Evolutionary conservation across 2,113 vertebrate species (phyloP), one percentile per base, ranked within the genome.

Genomic region (Uria aalge): DNA sequence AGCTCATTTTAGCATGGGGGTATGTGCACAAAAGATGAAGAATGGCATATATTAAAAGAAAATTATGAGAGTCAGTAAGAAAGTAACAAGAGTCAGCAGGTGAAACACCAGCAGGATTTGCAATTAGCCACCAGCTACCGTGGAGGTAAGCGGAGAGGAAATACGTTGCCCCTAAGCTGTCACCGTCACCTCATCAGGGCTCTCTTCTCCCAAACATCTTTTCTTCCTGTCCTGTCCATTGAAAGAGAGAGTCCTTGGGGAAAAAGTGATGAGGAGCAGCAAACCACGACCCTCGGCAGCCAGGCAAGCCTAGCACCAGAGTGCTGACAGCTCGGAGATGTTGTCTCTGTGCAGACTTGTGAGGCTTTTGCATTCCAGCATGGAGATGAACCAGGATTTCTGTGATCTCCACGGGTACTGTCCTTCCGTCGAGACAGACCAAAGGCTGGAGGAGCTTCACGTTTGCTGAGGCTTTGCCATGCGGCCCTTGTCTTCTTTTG

Each of bases 81-180:
- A 67, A 80, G 50, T 82, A 79, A 47, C 12, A 26, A n/a, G 62
- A 63, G 20, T 45, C 60, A 80, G 67, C 83, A 88, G 55, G 66
- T 0, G 0, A 73, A 67, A 48, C 30, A 76, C 27, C 34, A 67
- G 30, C 26, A 81, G 38, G 36, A 48, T 59, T 90, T 94, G 82
- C 69, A 56, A 91, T 90, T 34, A 92, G 23, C 43, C 66, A 72
- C 32, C 72, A 91, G 69, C 60, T 64, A 34, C 76, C 1, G 2
- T 29, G 56, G n/a, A 36, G 59, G 75, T 53, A 83, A 90, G 47
- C 4, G 14, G 12, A 41, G 47, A 64, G n/a, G 79, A 79, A 76
- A 45, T 2, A 0, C 0, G 0, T 7, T 3, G 0, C 43, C 62
- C 30, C 34, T 26, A 32, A 76, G 67, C 66, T 94, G 63, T 86